Percentiles rank a stretch among this genome's conserved stretches.
phyloP scores from a whole-genome alignment of 2,797 vertebrate genomes.

The Enteromius anoplus region DNA sequence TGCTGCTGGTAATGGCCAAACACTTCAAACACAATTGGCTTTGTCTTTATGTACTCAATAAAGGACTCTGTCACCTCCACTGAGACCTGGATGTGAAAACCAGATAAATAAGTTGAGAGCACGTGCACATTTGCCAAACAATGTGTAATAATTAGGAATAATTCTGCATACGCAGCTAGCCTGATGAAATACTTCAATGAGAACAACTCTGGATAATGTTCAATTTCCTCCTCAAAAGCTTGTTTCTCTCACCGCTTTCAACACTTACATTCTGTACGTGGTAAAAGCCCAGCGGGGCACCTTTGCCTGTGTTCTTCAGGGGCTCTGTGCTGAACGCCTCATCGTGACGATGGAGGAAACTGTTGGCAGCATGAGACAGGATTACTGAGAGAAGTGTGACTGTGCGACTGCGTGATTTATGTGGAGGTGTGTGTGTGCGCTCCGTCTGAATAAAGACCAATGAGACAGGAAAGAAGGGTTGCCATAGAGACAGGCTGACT shows the following conservation, averaged over 20 bases:
- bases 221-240: background rate
- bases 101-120: constrained; percentile 19
- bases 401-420: constrained; percentile 23
- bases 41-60: constrained; percentile 94
- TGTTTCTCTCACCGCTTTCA: background rate
- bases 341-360: constrained; percentile 98
- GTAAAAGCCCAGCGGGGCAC: constrained; percentile 92
- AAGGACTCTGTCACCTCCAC: constrained; percentile 98
- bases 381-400: constrained; percentile 48
- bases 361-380: constrained; percentile 62
- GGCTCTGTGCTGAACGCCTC: constrained; percentile 99
- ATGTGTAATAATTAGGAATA: background rate
- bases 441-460: constrained; percentile 34
- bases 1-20: constrained; percentile 99
- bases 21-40: constrained; percentile 97
- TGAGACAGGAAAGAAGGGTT: constrained; percentile 36
- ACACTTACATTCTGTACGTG: constrained; percentile 95
- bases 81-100: constrained; percentile 80
- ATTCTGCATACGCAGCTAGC: background rate
- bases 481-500: constrained; percentile 67
- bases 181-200: background rate
- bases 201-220: background rate
- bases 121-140: constrained; percentile 4
- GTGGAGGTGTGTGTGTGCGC: constrained; percentile 12
- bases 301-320: constrained; percentile 93